A percentile compares a stretch with the other conserved stretches of the same genome.
Conservation (phyloP, 2,888 invertebrate species). For the Leptinotarsa tumamoca region DNA sequence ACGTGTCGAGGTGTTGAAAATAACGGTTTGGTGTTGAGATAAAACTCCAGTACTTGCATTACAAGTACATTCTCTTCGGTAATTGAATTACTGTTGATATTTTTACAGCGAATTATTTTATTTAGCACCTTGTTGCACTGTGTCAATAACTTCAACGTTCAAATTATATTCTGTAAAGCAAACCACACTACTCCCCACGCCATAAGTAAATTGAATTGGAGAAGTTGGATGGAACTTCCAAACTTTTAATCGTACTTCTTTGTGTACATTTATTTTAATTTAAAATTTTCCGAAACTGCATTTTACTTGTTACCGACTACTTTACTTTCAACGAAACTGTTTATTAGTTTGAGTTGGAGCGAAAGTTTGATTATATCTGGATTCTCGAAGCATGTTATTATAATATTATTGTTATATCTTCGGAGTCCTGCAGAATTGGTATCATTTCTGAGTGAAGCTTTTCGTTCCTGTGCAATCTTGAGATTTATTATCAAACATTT, state of each 20-base stretch:
- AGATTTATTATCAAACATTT: too few species aligned
- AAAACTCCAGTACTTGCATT: too few species aligned
- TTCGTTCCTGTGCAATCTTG: too few species aligned
- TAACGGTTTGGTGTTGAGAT: too few species aligned
- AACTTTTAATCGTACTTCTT: conserved; percentile 23
- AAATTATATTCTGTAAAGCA: neutral
- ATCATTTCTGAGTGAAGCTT: too few species aligned
- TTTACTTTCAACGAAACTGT: conserved; percentile 1
- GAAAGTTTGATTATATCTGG: conserved; percentile 8
- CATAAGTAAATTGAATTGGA: conserved; percentile 1
- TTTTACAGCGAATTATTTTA: too few species aligned
- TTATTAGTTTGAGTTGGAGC: neutral
- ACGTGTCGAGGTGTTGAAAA: too few species aligned
- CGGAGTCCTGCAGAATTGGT: too few species aligned
- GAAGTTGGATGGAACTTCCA: conserved; percentile 17
- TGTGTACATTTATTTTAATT: conserved; percentile 25
- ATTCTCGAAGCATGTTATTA: neutral
- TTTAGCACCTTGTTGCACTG: neutral
- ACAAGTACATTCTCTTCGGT: neutral
- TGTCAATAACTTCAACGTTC: neutral
- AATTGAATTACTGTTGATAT: neutral
- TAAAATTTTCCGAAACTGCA: conserved; percentile 21
- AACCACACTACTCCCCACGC: conserved; percentile 2
- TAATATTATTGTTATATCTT: neutral
- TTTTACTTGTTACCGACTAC: conserved; percentile 7